Evolutionary conservation across 2,797 vertebrate species (phyloP).

Genomic region (Hephaestus fuliginosus): DNA sequence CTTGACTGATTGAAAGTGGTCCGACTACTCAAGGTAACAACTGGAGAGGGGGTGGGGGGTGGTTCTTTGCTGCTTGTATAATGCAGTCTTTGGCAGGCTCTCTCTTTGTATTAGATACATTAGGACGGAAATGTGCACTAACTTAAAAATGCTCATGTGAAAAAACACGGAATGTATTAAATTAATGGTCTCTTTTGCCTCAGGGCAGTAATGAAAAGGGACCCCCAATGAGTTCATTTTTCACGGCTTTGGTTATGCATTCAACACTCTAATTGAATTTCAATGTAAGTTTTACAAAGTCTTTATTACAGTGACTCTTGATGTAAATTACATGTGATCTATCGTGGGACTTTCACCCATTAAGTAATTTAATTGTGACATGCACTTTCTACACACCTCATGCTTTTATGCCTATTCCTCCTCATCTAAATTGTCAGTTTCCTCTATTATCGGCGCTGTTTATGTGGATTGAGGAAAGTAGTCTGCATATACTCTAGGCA

Average conservation of each 20-base stretch:
- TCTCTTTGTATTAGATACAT: constrained; percentile 86
- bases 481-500: constrained; percentile 62
- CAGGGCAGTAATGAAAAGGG: constrained; percentile 86
- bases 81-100: constrained; percentile 84
- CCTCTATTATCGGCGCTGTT: constrained; percentile 75
- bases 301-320: constrained; percentile 88
- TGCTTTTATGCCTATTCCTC: constrained; percentile 79
- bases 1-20: constrained; percentile 86
- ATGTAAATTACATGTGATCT: constrained; percentile 89
- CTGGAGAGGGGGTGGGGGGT: constrained; percentile 60
- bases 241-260: constrained; percentile 89
- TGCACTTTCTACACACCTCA: constrained; percentile 83
- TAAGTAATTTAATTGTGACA: constrained; percentile 88
- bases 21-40: constrained; percentile 84
- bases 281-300: constrained; percentile 89
- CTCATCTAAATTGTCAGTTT: constrained; percentile 81
- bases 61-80: constrained; percentile 78
- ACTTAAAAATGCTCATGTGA: constrained; percentile 86
- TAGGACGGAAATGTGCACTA: constrained; percentile 85
- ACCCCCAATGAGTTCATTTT: constrained; percentile 89
- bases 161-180: constrained; percentile 89
- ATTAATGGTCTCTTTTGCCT: constrained; percentile 90
- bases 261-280: constrained; percentile 91
- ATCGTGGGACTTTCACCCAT: constrained; percentile 84
- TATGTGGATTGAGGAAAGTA: constrained; percentile 65